Evolutionary conservation across 1,140 invertebrate genomes (phyloP).

Genomic region (Tetraneura akinire): DNA sequence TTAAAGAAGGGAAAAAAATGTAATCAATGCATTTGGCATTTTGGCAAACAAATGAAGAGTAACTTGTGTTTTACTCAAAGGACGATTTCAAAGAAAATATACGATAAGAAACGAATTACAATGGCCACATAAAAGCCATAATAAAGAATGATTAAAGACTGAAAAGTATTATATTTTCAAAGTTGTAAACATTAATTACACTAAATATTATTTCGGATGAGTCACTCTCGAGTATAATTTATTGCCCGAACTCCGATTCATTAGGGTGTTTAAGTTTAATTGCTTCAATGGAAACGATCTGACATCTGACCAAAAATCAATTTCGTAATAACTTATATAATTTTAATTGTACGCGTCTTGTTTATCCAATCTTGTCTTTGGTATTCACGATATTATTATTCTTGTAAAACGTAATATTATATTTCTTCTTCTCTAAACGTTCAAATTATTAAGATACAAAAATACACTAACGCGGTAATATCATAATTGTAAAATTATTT

Average conservation of each 20-base stretch:
- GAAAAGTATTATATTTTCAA: conserved; percentile 42
- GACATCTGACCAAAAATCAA: conserved; percentile 27
- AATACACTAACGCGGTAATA: too few species aligned
- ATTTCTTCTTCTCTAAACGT: too few species aligned
- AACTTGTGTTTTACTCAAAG: conserved; percentile 9
- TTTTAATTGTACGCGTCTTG: background rate
- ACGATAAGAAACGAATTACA: conserved; percentile 9
- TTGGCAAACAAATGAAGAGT: conserved; percentile 3
- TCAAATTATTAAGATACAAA: too few species aligned
- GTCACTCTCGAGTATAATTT: conserved; percentile 39
- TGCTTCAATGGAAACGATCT: conserved; percentile 6
- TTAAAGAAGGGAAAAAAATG: too few species aligned
- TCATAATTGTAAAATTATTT: too few species aligned
- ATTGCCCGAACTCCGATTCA: conserved; percentile 21
- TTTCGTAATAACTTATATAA: conserved; percentile 10
- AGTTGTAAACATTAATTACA: conserved; percentile 41
- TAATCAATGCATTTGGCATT: background rate
- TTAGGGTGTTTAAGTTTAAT: conserved; percentile 41
- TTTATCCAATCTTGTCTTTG: too few species aligned
- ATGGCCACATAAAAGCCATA: background rate
- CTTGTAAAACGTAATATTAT: too few species aligned
- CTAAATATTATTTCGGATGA: background rate
- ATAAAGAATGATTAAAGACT: background rate
- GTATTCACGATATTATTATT: too few species aligned
- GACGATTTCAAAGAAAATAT: background rate